Evolutionary conservation across 2,113 vertebrate genomes (phyloP), one percentile per base, ranked within the genome.

Genomic region (Myotis brandtii): DNA sequence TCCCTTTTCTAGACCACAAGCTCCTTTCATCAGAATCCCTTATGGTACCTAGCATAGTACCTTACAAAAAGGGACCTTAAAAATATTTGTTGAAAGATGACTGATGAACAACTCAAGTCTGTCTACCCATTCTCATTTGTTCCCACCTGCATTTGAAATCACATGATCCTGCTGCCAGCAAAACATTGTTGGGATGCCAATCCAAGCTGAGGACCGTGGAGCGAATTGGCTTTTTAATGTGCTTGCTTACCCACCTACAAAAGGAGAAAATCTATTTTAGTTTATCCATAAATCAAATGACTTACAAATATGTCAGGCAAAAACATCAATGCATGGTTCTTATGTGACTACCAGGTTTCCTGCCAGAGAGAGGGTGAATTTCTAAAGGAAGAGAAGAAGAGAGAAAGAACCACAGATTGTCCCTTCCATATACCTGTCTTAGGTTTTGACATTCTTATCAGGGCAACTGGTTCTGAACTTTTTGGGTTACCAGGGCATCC

Each of bases 101-200:
- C 62, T 18, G 37, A 82, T 0, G 1, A 54, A 77, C 32, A 67
- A 52, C 54, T 80, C 14, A 43, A 85, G 73, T 50, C 46, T 46
- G 9, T 52, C 40, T 12, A 48, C 11, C 32, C 48, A 12, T 8
- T 69, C 89, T 96, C 4, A 0, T 9, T 87, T 73, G 50, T 92
- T 93, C 97, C 98, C 91, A 99, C 99, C 99, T 99, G 99, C 99
- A 99, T 97, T 99, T 99, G 98, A 99, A 99, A 98, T 99, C 99
- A 97, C 99, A 99, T 43, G 99, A 99, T 75, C 99, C 99, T 11
- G 99, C 99, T 70, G 99, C 99, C 98, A 99, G 98, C 97, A 99
- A 98, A 85, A 99, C 98, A n/a, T 99, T 99, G 98, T 99, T 99
- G 94, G 99, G 99, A 98, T 99, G 99, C 99, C 99, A 99, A 98